phyloP scores from a whole-genome alignment of 92 coral and sea anemone species.

The Scolanthus callimorphus region DNA sequence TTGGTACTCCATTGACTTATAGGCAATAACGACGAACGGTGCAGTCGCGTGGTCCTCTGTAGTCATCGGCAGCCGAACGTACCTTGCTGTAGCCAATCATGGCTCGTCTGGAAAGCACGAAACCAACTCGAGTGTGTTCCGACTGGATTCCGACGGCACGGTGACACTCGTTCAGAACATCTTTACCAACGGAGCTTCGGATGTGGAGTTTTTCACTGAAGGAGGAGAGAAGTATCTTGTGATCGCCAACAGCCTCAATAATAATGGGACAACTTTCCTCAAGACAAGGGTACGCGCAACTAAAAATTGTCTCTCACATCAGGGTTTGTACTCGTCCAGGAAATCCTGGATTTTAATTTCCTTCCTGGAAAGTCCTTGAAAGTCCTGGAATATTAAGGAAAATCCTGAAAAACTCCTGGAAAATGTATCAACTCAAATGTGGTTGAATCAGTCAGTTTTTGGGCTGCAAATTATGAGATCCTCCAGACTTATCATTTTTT shows the following conservation, averaged over 20 bases:
- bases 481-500: too few species aligned
- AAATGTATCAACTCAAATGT: too few species aligned
- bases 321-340: too few species aligned
- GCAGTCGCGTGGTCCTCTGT: slow-evolving; percentile 79
- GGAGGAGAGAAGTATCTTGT: slow-evolving; percentile 63
- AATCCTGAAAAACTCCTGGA: too few species aligned
- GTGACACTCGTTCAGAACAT: slow-evolving; percentile 66
- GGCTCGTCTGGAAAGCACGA: slow-evolving; percentile 77
- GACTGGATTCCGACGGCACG: slow-evolving; percentile 48
- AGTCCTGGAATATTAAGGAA: too few species aligned
- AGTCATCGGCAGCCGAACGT: slow-evolving; percentile 41
- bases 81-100: slow-evolving; percentile 86
- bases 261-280: slow-evolving; percentile 59
- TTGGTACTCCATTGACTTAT: too few species aligned
- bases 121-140: slow-evolving; percentile 69
- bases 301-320: too few species aligned
- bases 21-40: slow-evolving; percentile 82
- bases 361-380: too few species aligned
- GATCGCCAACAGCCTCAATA: slow-evolving; percentile 67
- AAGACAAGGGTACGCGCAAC: slow-evolving; percentile 90
- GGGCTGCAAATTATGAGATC: too few species aligned
- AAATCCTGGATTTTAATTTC: too few species aligned
- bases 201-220: slow-evolving; percentile 71
- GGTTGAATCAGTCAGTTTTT: too few species aligned
- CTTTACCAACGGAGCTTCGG: slow-evolving; percentile 78